Percentiles rank a stretch among this genome's conserved stretches.
Evolutionary conservation across 2,113 vertebrate genomes (phyloP).

Genomic region (Eurypyga helias): DNA sequence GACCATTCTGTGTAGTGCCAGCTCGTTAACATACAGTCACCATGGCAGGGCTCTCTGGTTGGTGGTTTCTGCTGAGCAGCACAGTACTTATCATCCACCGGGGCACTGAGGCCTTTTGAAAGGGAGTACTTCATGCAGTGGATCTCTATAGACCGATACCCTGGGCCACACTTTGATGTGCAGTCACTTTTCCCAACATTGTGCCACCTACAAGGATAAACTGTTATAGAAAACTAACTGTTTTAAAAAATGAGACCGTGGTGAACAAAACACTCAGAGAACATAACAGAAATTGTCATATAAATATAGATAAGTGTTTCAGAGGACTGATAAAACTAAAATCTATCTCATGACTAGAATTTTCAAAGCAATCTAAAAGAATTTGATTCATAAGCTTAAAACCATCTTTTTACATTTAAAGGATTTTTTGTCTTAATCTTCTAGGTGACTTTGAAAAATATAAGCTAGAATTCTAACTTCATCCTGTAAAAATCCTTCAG

Average conservation of each 20-base stretch:
- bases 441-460: background rate
- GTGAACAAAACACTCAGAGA: background rate
- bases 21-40: conserved; percentile 86
- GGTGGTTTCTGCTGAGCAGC: conserved; percentile 84
- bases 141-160: conserved; percentile 85
- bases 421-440: background rate
- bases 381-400: background rate
- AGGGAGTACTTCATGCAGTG: conserved; percentile 89
- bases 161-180: conserved; percentile 88
- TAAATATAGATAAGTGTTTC: background rate
- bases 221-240: conserved; percentile 36
- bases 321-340: background rate
- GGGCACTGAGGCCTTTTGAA: conserved; percentile 79
- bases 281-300: background rate
- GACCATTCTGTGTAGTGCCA: conserved; percentile 96
- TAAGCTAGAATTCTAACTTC: background rate
- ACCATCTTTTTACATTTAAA: background rate
- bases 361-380: background rate
- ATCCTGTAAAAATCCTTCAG: background rate
- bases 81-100: conserved; percentile 82
- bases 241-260: background rate
- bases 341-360: background rate
- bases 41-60: conserved; percentile 86
- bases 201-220: conserved; percentile 86
- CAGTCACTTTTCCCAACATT: conserved; percentile 89